A percentile compares a stretch with the other conserved stretches of the same genome.
Conservation (phyloP, 37 sponge, comb jelly and placozoan genomes). For the Halichondria panicea region DNA sequence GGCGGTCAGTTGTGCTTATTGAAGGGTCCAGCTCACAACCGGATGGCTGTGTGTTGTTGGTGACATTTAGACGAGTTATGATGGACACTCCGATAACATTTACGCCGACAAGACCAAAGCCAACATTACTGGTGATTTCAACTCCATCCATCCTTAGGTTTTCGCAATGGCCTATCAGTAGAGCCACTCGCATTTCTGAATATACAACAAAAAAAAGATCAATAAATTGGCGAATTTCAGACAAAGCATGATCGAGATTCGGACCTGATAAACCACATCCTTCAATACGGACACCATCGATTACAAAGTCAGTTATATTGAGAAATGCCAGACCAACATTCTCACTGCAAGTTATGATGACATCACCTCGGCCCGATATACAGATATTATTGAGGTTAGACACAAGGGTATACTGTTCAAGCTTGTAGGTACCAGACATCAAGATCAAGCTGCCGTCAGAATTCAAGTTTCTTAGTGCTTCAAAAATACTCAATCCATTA, state of each 20-base stretch:
- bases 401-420: not conserved
- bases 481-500: too few relatives aligned
- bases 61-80: constrained; percentile 1
- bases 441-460: constrained; percentile 4
- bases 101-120: constrained; percentile 43
- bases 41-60: not conserved
- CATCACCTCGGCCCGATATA: constrained; percentile 11
- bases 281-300: constrained; percentile 13
- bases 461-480: constrained; percentile 11
- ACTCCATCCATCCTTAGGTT: constrained; percentile 18
- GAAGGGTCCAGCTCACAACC: not conserved
- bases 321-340: constrained; percentile 29
- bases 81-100: constrained; percentile 28
- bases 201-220: not conserved
- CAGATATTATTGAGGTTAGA: constrained; percentile 2
- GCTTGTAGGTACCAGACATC: constrained; percentile 13
- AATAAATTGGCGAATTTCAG: not conserved
- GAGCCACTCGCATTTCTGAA: not conserved
- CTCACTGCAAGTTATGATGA: constrained; percentile 28
- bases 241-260: not conserved
- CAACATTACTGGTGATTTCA: constrained; percentile 11
- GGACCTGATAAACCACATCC: constrained; percentile 33
- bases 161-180: constrained; percentile 6
- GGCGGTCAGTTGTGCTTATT: not conserved
- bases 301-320: constrained; percentile 2